Evolutionary conservation across 2,888 invertebrate species (phyloP), one percentile per base, ranked within the genome.

Genomic region (Drosophila robusta): DNA sequence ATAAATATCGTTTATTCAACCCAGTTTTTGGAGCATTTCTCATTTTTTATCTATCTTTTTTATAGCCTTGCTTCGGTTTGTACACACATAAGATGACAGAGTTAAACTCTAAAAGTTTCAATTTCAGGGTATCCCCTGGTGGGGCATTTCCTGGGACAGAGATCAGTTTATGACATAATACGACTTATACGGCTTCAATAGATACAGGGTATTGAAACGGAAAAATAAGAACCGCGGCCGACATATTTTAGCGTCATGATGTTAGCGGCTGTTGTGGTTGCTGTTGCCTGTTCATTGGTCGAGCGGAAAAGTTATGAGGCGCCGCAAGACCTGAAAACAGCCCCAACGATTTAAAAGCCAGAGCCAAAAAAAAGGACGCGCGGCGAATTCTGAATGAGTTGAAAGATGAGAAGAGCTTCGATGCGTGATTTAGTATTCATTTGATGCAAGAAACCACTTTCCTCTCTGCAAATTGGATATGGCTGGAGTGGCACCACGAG

Each of bases 231-330:
- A 12, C 46, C 52, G 26, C 54, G 26, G 41, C 54, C 41, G 42
- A 66, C 70, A 75, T 55, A 56, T 62, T 63, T 44, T 39, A 63
- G 61, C 55, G 60, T 34, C 49, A 46, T 56, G 16, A 16, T 65
- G 58, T 38, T 55, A 32, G 22, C 49, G 58, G 46, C 11, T 42
- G 16, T 47, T 45, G 24, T 57, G 41, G 57, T 42, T 71, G 47
- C 41, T 51, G 51, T 47, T 46, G 51, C 44, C 55, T 36, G 49
- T 44, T 56, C 44, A 64, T 12, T 57, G 67, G 62, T 64, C 66
- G 65, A 70, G 70, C 64, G 67, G 66, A 63, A 76, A 81, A 78
- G 73, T 79, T 76, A 74, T 74, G 71, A 67, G 80, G 75, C 75
- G 80, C 80, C 80, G 51, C 50, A 42, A 69, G 69, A 60, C 44